Percentiles rank a stretch among this genome's conserved stretches.
These are phyloP conservation scores for Chloroceryle inda DNA, from an alignment of 2,797 vertebrate genomes.

Conservation along the genomic window DNA sequence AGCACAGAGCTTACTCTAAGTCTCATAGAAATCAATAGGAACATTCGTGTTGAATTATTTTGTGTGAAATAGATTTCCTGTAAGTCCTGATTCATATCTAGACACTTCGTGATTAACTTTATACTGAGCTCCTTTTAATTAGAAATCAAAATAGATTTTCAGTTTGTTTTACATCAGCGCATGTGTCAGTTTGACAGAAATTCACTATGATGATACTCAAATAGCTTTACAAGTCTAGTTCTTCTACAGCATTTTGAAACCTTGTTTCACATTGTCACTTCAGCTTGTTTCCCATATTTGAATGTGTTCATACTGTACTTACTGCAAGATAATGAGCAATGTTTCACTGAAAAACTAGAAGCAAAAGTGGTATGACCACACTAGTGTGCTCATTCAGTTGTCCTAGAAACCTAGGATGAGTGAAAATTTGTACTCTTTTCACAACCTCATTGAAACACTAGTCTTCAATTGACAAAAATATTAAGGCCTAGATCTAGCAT, in stretches of 20 bases:
- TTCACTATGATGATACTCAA: not conserved
- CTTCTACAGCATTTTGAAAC: not conserved
- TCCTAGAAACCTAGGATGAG: not conserved
- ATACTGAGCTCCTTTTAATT: not conserved
- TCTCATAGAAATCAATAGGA: not conserved
- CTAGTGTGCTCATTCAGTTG: not conserved
- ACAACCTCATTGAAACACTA: not conserved
- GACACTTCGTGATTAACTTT: not conserved
- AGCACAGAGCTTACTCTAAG: not conserved
- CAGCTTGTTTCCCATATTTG: not conserved
- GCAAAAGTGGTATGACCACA: not conserved
- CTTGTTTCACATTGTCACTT: not conserved
- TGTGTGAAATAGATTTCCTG: not conserved
- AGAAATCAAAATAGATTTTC: conserved; percentile 24
- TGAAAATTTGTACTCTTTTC: not conserved
- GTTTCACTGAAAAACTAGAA: not conserved
- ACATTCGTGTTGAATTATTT: not conserved
- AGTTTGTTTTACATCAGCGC: not conserved
- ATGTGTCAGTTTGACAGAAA: not conserved
- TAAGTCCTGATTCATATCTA: not conserved
- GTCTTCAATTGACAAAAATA: not conserved
- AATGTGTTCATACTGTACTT: not conserved
- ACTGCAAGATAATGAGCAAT: not conserved
- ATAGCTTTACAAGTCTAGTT: not conserved
- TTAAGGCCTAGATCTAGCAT: not conserved